These are phyloP conservation scores for Neogale vison DNA, from an alignment of 2,113 vertebrate species.

Conservation along the genomic window DNA sequence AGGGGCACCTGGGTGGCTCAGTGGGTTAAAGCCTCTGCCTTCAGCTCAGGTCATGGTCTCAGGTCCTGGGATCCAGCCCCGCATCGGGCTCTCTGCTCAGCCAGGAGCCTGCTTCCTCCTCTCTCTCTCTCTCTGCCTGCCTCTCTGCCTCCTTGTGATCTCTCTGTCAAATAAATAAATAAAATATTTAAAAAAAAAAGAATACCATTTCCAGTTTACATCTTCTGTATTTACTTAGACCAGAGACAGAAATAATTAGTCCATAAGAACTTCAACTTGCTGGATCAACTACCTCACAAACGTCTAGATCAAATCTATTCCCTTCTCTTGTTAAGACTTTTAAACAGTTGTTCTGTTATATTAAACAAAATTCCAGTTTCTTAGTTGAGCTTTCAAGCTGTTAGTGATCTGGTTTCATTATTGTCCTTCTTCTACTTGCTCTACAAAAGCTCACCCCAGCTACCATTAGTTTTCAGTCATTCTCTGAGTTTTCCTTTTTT, in stretches of 20 bases:
- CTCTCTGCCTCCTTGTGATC: too few relatives aligned
- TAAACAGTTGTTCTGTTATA: not conserved
- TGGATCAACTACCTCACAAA: not conserved
- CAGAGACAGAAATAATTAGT: not conserved
- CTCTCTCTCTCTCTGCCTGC: too few relatives aligned
- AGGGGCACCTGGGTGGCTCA: too few relatives aligned
- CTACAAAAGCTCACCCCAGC: not conserved
- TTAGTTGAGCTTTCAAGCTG: not conserved
- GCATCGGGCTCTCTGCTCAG: too few relatives aligned
- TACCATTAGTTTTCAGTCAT: not conserved
- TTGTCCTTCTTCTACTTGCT: not conserved
- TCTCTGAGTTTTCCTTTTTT: not conserved
- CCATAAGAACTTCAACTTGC: not conserved
- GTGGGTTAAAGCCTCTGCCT: too few relatives aligned
- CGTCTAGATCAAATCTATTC: not conserved
- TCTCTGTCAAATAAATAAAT: too few relatives aligned
- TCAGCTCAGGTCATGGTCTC: too few relatives aligned
- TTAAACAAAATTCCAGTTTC: not conserved
- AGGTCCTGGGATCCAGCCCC: too few relatives aligned
- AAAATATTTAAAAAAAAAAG: too few relatives aligned
- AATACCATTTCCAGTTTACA: not conserved
- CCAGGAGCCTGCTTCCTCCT: too few relatives aligned
- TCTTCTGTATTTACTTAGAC: not conserved
- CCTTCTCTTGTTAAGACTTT: not conserved
- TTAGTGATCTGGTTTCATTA: not conserved